phyloP scores from a whole-genome alignment of 2,113 vertebrate species.

The Alaudala cheleensis region DNA sequence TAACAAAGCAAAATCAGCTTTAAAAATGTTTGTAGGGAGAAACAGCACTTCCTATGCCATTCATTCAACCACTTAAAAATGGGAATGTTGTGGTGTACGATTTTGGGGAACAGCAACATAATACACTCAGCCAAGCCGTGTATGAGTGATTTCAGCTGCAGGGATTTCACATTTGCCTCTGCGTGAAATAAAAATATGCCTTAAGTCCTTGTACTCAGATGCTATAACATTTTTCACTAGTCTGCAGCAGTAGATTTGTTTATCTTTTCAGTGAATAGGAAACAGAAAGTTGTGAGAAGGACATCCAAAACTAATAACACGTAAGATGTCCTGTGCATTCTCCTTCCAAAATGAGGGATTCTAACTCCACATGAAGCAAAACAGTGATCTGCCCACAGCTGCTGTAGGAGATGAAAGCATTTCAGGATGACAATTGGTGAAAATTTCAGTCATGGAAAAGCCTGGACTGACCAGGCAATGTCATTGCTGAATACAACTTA shows the following conservation, averaged over 20 bases:
- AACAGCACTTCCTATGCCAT: neutral
- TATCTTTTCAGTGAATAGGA: neutral
- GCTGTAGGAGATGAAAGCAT: neutral
- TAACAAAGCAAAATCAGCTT: neutral
- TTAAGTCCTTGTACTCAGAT: neutral
- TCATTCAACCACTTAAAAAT: neutral
- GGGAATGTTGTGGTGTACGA: neutral
- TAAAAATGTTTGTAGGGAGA: neutral
- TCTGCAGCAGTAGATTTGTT: neutral
- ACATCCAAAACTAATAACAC: neutral
- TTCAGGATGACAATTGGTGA: neutral
- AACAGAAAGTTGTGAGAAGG: neutral
- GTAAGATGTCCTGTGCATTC: neutral
- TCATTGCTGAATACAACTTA: neutral
- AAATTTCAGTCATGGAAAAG: neutral
- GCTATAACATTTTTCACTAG: neutral
- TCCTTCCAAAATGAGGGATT: neutral
- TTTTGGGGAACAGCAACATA: neutral
- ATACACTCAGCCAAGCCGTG: neutral
- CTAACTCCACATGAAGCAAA: neutral
- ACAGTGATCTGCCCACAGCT: rapidly evolving
- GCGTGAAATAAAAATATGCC: neutral
- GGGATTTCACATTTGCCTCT: neutral
- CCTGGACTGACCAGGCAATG: neutral
- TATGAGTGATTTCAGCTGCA: neutral